Conservation (phyloP, 2,888 invertebrate genomes). For the Trisateles emortualis region DNA sequence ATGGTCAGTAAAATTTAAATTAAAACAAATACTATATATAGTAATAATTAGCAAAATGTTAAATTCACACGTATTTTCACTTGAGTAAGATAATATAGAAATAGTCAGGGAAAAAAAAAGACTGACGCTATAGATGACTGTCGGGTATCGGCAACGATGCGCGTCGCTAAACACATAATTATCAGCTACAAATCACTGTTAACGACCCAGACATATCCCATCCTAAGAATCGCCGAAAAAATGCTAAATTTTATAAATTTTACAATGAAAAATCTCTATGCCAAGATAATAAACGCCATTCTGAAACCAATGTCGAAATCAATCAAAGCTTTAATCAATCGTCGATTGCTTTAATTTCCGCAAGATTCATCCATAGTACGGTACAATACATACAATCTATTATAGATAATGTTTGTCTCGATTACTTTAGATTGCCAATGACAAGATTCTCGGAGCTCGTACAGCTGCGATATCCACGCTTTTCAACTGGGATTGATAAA, state of each 20-base stretch:
- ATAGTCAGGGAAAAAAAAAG: slow-evolving; percentile 9
- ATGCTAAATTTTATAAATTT: slow-evolving; percentile 26
- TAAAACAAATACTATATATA: no score
- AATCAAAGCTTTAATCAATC: slow-evolving; percentile 22
- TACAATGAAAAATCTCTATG: slow-evolving; percentile 17
- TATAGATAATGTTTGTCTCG: background rate
- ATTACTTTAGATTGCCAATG: slow-evolving; percentile 13
- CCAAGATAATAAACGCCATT: slow-evolving; percentile 10
- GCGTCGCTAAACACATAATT: slow-evolving; percentile 52
- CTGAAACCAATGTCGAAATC: slow-evolving; percentile 10
- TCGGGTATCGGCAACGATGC: slow-evolving; percentile 21
- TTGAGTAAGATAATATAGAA: no score
- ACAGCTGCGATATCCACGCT: slow-evolving; percentile 19
- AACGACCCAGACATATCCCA: slow-evolving; percentile 49
- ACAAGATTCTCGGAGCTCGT: slow-evolving; percentile 20
- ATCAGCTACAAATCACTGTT: slow-evolving; percentile 60
- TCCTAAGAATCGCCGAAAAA: slow-evolving; percentile 33
- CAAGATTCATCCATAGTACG: slow-evolving; percentile 11
- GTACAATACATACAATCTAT: slow-evolving; percentile 10
- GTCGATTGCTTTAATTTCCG: slow-evolving; percentile 19
- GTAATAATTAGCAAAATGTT: no score
- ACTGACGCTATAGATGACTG: slow-evolving; percentile 30
- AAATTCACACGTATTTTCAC: no score
- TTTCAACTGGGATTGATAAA: slow-evolving; percentile 16
- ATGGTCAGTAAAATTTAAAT: no score